phyloP scores from a whole-genome alignment of 1,140 invertebrate genomes.

The Drosophila fuyamai region DNA sequence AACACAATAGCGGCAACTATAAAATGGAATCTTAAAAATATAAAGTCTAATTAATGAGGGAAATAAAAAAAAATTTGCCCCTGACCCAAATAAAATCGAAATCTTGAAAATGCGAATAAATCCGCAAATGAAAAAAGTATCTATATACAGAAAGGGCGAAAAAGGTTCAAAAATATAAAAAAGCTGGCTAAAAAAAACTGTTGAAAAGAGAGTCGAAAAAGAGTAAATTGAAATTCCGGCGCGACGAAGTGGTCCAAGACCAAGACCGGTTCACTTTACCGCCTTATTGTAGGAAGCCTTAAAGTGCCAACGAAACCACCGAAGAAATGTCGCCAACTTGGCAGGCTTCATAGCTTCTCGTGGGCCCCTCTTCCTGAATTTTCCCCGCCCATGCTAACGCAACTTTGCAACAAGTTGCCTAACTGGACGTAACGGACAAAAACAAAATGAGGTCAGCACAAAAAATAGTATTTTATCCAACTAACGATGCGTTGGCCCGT shows the following conservation, averaged over 20 bases:
- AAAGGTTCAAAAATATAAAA: conserved; percentile 33
- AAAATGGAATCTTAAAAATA: conserved; percentile 11
- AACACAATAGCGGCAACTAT: conserved; percentile 6
- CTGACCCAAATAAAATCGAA: conserved; percentile 69
- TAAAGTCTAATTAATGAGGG: not conserved
- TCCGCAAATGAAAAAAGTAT: conserved; percentile 14
- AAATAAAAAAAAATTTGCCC: conserved; percentile 45
- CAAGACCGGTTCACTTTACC: conserved; percentile 40
- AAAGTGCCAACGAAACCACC: conserved; percentile 56
- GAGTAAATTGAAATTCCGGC: not conserved
- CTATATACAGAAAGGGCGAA: conserved; percentile 29
- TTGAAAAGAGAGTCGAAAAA: conserved; percentile 11
- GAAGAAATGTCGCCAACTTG: conserved; percentile 75
- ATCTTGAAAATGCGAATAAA: conserved; percentile 27
- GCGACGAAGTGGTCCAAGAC: conserved; percentile 22
- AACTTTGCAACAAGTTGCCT: conserved; percentile 53
- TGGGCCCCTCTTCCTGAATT: conserved; percentile 14
- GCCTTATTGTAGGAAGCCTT: conserved; percentile 66
- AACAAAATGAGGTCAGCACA: conserved; percentile 45
- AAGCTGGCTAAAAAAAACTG: not conserved
- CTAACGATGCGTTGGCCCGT: conserved; percentile 53
- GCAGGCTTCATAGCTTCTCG: conserved; percentile 63
- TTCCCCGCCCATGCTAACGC: conserved; percentile 25
- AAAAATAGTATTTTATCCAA: conserved; percentile 41
- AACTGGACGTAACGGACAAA: conserved; percentile 53